Conservation (phyloP, 1,140 invertebrate genomes). For the Drosophila bocqueti region DNA sequence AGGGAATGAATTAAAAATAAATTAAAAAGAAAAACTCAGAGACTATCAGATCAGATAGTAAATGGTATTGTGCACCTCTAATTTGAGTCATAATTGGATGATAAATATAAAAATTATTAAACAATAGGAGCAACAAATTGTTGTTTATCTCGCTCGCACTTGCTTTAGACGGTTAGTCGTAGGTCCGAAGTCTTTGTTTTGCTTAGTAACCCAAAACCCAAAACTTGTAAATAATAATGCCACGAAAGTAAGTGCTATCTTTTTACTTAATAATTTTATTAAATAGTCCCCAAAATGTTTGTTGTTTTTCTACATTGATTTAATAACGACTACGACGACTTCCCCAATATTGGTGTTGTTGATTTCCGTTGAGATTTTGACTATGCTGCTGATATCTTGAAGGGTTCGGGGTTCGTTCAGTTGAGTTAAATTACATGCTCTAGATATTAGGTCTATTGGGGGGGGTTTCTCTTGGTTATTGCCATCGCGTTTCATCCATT, state of each 20-base stretch:
- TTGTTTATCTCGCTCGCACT: no score
- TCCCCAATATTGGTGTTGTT: conserved; percentile 53
- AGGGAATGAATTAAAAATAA: not conserved
- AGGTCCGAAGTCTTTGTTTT: not conserved
- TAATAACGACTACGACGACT: conserved; percentile 52
- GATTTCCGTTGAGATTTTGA: conserved; percentile 37
- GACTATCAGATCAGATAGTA: no score
- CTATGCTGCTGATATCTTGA: conserved; percentile 44
- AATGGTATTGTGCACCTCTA: no score
- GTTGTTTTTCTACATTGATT: conserved; percentile 58
- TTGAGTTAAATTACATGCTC: conserved; percentile 37
- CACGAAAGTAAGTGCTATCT: not conserved
- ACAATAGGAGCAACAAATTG: not conserved
- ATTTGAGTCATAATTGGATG: no score
- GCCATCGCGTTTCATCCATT: conserved; percentile 27
- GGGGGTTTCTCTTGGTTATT: conserved; percentile 55
- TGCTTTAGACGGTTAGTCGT: not conserved
- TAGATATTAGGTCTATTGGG: conserved; percentile 40
- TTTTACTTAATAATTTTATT: conserved; percentile 66
- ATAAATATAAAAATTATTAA: not conserved
- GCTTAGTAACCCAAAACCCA: not conserved
- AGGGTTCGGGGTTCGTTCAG: conserved; percentile 16
- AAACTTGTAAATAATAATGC: not conserved
- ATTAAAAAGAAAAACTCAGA: no score
- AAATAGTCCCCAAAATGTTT: conserved; percentile 56